Evolutionary conservation across 2,113 vertebrate genomes (phyloP).

Genomic region (Heteronetta atricapilla): DNA sequence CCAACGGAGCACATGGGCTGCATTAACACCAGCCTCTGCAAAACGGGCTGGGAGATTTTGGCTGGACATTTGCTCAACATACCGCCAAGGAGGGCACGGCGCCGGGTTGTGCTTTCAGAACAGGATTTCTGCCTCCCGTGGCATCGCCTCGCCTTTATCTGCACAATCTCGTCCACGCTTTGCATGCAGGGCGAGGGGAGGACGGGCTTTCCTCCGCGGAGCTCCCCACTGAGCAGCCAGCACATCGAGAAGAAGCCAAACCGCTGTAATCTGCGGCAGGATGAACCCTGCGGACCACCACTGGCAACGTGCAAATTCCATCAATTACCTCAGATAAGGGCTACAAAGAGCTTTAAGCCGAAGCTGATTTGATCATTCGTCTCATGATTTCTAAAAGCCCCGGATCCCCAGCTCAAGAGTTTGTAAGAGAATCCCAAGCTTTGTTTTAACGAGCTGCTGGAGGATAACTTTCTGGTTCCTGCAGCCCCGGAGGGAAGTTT

Average conservation of each 20-base stretch:
- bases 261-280: not conserved
- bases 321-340: not conserved
- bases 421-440: not conserved
- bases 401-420: not conserved
- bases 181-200: not conserved
- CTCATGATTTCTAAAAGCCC: not conserved
- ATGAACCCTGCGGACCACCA: not conserved
- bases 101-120: not conserved
- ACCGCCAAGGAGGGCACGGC: not conserved
- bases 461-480: not conserved
- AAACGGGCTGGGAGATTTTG: not conserved
- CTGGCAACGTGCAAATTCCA: not conserved
- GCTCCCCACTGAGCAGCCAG: not conserved
- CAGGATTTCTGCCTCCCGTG: not conserved
- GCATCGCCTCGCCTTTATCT: not conserved
- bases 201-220: not conserved
- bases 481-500: not conserved
- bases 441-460: not conserved
- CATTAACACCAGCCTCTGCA: slow-evolving; percentile 11
- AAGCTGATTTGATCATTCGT: not conserved
- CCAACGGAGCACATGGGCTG: slow-evolving; percentile 56
- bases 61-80: not conserved
- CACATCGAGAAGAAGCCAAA: not conserved
- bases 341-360: not conserved
- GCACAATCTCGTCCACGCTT: not conserved